Conservation (phyloP, 2,888 invertebrate species). For the Thera britannica region DNA sequence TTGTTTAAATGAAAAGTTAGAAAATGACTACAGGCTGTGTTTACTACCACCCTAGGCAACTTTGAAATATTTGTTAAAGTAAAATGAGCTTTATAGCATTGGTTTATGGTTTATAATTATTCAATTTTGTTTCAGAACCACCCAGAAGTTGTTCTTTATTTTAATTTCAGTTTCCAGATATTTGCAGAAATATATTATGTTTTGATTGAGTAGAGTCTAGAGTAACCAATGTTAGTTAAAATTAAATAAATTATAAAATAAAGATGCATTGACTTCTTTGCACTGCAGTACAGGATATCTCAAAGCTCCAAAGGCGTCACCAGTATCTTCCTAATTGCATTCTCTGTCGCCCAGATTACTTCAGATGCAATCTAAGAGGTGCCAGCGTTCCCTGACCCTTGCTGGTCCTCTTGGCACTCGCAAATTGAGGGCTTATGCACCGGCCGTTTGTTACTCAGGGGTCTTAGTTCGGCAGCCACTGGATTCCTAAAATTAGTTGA, state of each 20-base stretch:
- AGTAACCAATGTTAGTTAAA: neutral
- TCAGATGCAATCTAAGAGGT: constrained; percentile 39
- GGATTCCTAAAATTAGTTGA: constrained; percentile 37
- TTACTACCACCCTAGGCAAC: constrained; percentile 11
- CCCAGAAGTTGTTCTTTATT: neutral
- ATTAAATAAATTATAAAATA: neutral
- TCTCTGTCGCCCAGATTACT: constrained; percentile 39
- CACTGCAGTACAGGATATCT: constrained; percentile 35
- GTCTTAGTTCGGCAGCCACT: constrained; percentile 29
- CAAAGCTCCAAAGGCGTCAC: constrained; percentile 37
- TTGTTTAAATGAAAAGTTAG: constrained; percentile 27
- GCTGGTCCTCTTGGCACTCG: constrained; percentile 26
- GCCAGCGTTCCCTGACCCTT: constrained; percentile 39
- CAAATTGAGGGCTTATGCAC: constrained; percentile 37
- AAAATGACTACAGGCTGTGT: constrained; percentile 24
- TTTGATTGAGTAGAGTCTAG: neutral
- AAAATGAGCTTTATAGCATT: constrained; percentile 4
- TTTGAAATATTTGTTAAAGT: neutral
- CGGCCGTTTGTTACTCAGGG: constrained; percentile 34
- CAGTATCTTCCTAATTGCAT: constrained; percentile 45
- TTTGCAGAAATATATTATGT: neutral
- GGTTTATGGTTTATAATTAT: neutral
- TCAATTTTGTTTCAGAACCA: neutral
- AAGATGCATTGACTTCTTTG: constrained; percentile 1
- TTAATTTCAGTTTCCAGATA: neutral